Base-by-base conservation (phyloP, 2,888 invertebrate genomes). In the Syritta pipiens region DNA sequence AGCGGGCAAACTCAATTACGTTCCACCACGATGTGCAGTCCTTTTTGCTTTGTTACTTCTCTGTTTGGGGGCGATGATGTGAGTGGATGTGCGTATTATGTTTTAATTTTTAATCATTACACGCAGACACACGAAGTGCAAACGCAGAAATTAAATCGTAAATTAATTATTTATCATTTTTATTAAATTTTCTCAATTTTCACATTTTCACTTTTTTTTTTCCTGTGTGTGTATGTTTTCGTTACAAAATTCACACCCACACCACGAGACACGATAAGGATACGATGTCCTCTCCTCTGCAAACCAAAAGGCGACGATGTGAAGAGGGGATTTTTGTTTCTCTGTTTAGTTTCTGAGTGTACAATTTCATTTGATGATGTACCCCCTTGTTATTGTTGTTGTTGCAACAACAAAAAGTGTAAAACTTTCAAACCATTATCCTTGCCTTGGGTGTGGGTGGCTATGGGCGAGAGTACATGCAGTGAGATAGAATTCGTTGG, bases 61-160 rank as follows among this genome's bases (percentile, higher is more conserved):
- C 20, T 9, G 49, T 2, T 26, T 53, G 37, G 19, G 37, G 26
- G 46, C 63, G 49, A n/a, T n/a, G n/a, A n/a, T n/a, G n/a, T n/a
- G n/a, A n/a, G n/a, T n/a, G n/a, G n/a, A n/a, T n/a, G n/a, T n/a
- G n/a, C n/a, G n/a, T n/a, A n/a, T n/a, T n/a, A n/a, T n/a, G 26
- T 51, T 68, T 79, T 57, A 72, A 79, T 79, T 79, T 79, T 79
- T 79, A 79, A 79, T 68, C 74, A 74, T 62, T 68, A 30, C 55
- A 57, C 53, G 53, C 44, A 65, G 51, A 42, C 42, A 65, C 42
- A 51, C 12, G 22, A 10, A 74, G 49, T 72, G 62, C 79, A 62
- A 71, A 76, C 74, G 67, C 74, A 74, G 75, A 81, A 81, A 81
- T 81, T 81, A 75, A 81, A 81, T 69, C 81, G 75, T 81, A 81